A percentile compares a stretch with the other conserved stretches of the same genome.
phyloP scores from a whole-genome alignment of 2,888 invertebrate genomes.

The Amiota minor region DNA sequence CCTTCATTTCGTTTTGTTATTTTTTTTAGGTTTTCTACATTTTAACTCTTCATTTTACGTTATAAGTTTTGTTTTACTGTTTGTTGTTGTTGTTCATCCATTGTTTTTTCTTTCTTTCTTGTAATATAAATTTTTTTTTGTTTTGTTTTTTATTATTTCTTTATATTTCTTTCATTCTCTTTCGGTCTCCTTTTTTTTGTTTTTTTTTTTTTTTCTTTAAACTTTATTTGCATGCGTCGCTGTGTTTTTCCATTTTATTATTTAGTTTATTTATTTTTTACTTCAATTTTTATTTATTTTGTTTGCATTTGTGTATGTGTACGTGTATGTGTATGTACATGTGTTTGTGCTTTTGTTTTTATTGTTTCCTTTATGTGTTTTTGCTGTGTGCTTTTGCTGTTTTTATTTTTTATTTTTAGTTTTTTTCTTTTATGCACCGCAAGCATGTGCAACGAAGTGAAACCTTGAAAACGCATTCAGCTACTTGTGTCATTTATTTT shows the following conservation, averaged over 20 bases:
- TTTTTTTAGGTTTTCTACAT: neutral
- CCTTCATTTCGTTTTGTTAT: neutral
- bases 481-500: constrained; percentile 34
- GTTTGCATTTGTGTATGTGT: constrained; percentile 33
- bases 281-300: neutral
- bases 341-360: constrained; percentile 22
- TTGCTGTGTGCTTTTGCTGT: constrained; percentile 29
- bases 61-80: too few relatives aligned
- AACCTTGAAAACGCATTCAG: too few relatives aligned
- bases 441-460: neutral
- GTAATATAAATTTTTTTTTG: neutral
- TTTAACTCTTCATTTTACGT: neutral
- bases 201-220: neutral
- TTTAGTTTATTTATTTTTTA: neutral
- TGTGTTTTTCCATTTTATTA: neutral
- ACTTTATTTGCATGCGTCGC: neutral
- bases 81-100: constrained; percentile 21
- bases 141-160: neutral
- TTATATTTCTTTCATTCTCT: neutral
- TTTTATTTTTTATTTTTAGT: constrained; percentile 38
- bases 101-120: constrained; percentile 45
- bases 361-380: constrained; percentile 39
- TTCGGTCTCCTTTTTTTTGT: neutral
- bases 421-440: neutral
- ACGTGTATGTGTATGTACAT: constrained; percentile 33